Base-by-base conservation (phyloP, 2,797 vertebrate species). In the Mormyrus hasselquistii region DNA sequence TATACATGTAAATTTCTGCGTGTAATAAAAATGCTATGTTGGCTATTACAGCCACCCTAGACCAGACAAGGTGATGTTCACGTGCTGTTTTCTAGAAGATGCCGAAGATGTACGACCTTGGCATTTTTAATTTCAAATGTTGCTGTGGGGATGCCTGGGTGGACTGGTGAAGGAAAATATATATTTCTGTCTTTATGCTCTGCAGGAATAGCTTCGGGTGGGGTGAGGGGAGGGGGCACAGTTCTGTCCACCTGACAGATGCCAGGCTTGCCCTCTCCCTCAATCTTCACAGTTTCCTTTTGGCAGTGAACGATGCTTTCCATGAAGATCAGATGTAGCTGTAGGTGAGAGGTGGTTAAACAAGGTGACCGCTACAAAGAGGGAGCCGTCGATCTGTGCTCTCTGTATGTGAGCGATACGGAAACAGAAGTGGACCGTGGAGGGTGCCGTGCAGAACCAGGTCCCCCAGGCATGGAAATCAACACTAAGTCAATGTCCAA, bases 181-280 rank as follows among this genome's bases (percentile, higher is more conserved):
- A 19, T 79, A 41, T 79, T 79, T 79, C 73, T 79, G 73, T 79
- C 73, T 19, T 79, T 69, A 69, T 79, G 73, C 73, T 79, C 16
- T 19, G 73, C 73, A 79, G 73, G 38, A 16, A 79, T 44, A 79
- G 73, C 73, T n/a, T 12, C 10, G 62, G 59, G 59, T 22, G 22
- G 22, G 12, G 12, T n/a, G 22, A 38, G 73, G 34, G 73, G 73
- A 16, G 73, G 73, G 29, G 34, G 73, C 12, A 79, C 38, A 44
- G 38, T 19, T 44, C 73, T 79, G 73, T 19, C 38, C 73, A 8
- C 73, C 38, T 79, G 38, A 79, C 34, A 79, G 73, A 44, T 38
- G 34, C 34, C 38, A 79, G 38, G 29, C 10, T 22, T 84, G 82
- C 49, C 44, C 49, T 22, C 76, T n/a, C 44, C 41, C 49, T 52